Conservation (phyloP, 2,113 vertebrate species). For the Nyctibius bracteatus region DNA sequence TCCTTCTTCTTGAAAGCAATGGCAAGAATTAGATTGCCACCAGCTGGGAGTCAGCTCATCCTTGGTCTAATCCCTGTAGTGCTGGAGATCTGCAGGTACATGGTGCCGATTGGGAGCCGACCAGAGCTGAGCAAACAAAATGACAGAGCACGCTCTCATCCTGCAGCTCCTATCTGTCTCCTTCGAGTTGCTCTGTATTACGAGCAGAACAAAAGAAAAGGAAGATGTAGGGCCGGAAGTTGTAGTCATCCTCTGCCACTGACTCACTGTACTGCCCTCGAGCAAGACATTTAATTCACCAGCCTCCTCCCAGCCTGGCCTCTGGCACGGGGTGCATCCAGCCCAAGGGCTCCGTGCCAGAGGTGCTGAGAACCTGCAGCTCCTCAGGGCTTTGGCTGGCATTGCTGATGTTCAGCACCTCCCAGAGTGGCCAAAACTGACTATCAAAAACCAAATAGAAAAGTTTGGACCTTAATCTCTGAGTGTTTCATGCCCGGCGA, state of each 20-base stretch:
- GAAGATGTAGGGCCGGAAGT: background rate
- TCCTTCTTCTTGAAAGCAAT: background rate
- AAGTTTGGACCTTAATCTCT: background rate
- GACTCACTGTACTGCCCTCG: background rate
- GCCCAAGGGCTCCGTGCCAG: background rate
- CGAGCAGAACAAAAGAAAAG: background rate
- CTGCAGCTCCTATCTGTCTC: background rate
- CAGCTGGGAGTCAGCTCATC: background rate
- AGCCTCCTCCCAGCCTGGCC: background rate
- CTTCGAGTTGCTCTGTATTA: rapidly evolving
- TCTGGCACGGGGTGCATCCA: background rate
- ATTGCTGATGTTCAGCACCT: background rate
- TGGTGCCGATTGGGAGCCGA: rapidly evolving
- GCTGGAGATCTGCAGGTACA: background rate
- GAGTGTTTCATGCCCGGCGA: rapidly evolving
- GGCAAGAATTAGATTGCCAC: background rate
- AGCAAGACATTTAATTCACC: background rate
- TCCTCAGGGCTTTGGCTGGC: background rate
- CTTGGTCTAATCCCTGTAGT: background rate
- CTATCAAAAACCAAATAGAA: background rate
- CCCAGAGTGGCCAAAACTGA: background rate
- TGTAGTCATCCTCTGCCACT: background rate
- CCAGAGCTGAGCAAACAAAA: background rate
- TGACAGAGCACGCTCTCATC: background rate
- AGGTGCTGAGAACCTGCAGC: background rate